Conservation (phyloP, 2,888 invertebrate genomes). For the Marasmarcha lunaedactyla region DNA sequence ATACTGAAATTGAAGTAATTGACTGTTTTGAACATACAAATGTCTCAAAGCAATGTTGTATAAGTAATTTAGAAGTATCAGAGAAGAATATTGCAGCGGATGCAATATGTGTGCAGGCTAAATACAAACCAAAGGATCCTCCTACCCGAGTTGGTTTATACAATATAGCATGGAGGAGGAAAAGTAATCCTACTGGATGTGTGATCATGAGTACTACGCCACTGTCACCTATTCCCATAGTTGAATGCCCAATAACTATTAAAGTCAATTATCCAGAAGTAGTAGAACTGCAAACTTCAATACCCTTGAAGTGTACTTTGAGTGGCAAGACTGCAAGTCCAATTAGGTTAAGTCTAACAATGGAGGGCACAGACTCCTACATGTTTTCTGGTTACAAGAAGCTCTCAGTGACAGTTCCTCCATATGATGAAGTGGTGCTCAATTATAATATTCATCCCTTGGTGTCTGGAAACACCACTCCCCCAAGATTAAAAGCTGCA, state of each 20-base stretch:
- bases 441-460: slow-evolving; percentile 86
- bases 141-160: slow-evolving; percentile 54
- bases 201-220: slow-evolving; percentile 68
- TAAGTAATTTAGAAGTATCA: slow-evolving; percentile 44
- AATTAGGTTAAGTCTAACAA: slow-evolving; percentile 77
- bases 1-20: slow-evolving; percentile 74
- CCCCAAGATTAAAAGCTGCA: slow-evolving; percentile 72
- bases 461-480: slow-evolving; percentile 77
- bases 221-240: slow-evolving; percentile 67
- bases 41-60: slow-evolving; percentile 39
- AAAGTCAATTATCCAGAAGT: slow-evolving; percentile 77
- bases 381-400: slow-evolving; percentile 97
- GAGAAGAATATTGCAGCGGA: slow-evolving; percentile 53
- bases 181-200: slow-evolving; percentile 28
- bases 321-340: slow-evolving; percentile 79
- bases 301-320: slow-evolving; percentile 78
- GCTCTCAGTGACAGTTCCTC: slow-evolving; percentile 72
- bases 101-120: slow-evolving; percentile 52
- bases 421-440: slow-evolving; percentile 71
- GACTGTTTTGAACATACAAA: slow-evolving; percentile 47
- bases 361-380: slow-evolving; percentile 90
- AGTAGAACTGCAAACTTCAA: slow-evolving; percentile 78
- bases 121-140: slow-evolving; percentile 47
- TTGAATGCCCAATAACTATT: slow-evolving; percentile 72
- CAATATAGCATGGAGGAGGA: slow-evolving; percentile 56